These are phyloP conservation scores for Zaprionus lineosus DNA, from an alignment of 2,888 invertebrate species.

Conservation along the genomic window DNA sequence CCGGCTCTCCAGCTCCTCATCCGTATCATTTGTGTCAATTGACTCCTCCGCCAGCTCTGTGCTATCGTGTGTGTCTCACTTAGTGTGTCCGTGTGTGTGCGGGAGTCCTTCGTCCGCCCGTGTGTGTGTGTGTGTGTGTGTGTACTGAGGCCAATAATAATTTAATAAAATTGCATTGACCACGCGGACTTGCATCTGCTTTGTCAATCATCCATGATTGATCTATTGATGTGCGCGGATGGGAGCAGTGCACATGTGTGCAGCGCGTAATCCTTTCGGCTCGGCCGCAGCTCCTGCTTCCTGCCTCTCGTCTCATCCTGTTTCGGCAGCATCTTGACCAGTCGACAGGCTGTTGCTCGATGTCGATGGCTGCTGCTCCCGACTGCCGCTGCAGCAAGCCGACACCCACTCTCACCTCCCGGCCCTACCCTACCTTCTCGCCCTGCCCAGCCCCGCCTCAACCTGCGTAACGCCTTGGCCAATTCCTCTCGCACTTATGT, in stretches of 20 bases:
- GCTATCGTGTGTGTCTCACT: neutral
- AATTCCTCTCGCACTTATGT: constrained; percentile 52
- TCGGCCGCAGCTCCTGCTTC: neutral
- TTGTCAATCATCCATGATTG: constrained; percentile 38
- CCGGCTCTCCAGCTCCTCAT: no score
- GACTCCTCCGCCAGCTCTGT: no score
- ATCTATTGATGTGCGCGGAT: constrained; percentile 30
- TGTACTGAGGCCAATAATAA: constrained; percentile 37
- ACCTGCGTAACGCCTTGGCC: constrained; percentile 11
- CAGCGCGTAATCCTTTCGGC: constrained; percentile 26
- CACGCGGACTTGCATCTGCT: constrained; percentile 28
- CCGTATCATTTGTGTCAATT: no score
- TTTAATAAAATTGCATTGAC: constrained; percentile 54
- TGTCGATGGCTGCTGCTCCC: constrained; percentile 1
- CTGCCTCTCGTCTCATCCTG: no score
- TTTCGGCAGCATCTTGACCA: constrained; percentile 16
- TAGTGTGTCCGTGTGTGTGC: constrained; percentile 1
- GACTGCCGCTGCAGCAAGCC: constrained; percentile 29
- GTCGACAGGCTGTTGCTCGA: constrained; percentile 8
- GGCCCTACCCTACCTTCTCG: no score
- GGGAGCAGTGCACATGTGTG: constrained; percentile 39
- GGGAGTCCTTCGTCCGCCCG: no score
- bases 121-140: constrained; percentile 3
- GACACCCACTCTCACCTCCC: constrained; percentile 37
- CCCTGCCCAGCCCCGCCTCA: constrained; percentile 5